phyloP scores from a whole-genome alignment of 1,140 invertebrate species.

The Drosophila prosaltans region DNA sequence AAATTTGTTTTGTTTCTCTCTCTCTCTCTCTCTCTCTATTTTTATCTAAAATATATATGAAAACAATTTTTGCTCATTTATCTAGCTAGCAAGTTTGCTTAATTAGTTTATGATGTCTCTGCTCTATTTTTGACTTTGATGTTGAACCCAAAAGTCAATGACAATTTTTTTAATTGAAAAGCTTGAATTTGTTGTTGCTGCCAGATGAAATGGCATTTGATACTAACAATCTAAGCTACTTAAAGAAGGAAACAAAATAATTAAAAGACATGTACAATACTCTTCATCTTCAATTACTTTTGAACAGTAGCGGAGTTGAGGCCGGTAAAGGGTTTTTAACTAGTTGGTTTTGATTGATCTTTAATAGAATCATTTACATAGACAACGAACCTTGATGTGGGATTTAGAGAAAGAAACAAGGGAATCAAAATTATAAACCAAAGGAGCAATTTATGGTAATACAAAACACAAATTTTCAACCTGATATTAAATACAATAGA shows the following conservation, averaged over 20 bases:
- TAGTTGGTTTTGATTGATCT: not conserved
- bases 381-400: not conserved
- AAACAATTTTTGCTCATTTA: slow-evolving; percentile 2
- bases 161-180: slow-evolving; percentile 45
- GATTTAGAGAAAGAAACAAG: not conserved
- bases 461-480: too few relatives aligned
- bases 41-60: not conserved
- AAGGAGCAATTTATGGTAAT: too few relatives aligned
- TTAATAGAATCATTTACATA: not conserved
- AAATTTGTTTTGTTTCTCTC: not conserved
- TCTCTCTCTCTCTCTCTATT: not conserved
- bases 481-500: too few relatives aligned
- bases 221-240: slow-evolving; percentile 29
- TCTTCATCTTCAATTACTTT: not conserved
- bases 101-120: slow-evolving; percentile 9
- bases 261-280: not conserved
- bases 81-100: not conserved
- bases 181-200: slow-evolving; percentile 3
- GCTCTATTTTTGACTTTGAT: not conserved
- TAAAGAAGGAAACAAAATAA: slow-evolving; percentile 1
- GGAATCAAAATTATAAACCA: not conserved
- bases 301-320: too few relatives aligned
- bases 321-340: too few relatives aligned
- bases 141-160: not conserved
- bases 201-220: slow-evolving; percentile 34